Percentiles rank a stretch among this genome's conserved stretches.
phyloP scores from a whole-genome alignment of 2,888 invertebrate genomes.

The Octonoba sinensis region DNA sequence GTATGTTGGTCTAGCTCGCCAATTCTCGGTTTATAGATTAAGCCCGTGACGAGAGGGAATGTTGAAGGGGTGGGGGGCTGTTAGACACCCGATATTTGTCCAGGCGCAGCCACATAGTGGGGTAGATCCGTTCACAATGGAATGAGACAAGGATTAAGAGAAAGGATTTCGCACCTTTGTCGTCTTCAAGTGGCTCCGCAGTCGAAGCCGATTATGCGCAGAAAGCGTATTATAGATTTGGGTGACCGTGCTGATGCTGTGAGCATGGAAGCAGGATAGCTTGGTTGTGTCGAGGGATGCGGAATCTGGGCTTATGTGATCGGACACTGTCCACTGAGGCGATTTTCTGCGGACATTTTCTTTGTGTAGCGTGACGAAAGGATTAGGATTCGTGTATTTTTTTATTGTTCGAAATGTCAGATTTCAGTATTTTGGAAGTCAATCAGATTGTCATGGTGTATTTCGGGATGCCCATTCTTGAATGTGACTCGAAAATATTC shows the following conservation, averaged over 20 bases:
- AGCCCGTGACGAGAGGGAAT: constrained; percentile 20
- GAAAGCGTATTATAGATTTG: constrained; percentile 60
- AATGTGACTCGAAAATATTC: too few relatives aligned
- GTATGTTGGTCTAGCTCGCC: constrained; percentile 48
- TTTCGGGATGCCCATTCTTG: constrained; percentile 3
- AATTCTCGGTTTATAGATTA: constrained; percentile 46
- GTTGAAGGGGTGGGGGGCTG: constrained; percentile 13
- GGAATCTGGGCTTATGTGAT: constrained; percentile 26
- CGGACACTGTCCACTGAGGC: constrained; percentile 33
- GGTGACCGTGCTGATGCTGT: too few relatives aligned
- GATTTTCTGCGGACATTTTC: constrained; percentile 9
- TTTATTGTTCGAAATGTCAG: too few relatives aligned
- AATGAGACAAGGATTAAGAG: constrained; percentile 58
- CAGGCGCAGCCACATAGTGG: constrained; percentile 37
- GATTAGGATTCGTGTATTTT: too few relatives aligned
- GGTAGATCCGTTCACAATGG: constrained; percentile 44
- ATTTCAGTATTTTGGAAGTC: too few relatives aligned
- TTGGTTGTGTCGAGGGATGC: constrained; percentile 33
- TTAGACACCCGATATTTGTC: constrained; percentile 57
- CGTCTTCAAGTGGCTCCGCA: constrained; percentile 53
- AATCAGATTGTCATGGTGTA: not conserved
- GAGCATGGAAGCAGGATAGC: constrained; percentile 20
- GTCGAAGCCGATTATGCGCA: constrained; percentile 60
- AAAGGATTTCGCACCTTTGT: constrained; percentile 60
- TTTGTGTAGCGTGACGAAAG: too few relatives aligned